phyloP scores from a whole-genome alignment of 2,797 vertebrate species.

The Trachurus trachurus region DNA sequence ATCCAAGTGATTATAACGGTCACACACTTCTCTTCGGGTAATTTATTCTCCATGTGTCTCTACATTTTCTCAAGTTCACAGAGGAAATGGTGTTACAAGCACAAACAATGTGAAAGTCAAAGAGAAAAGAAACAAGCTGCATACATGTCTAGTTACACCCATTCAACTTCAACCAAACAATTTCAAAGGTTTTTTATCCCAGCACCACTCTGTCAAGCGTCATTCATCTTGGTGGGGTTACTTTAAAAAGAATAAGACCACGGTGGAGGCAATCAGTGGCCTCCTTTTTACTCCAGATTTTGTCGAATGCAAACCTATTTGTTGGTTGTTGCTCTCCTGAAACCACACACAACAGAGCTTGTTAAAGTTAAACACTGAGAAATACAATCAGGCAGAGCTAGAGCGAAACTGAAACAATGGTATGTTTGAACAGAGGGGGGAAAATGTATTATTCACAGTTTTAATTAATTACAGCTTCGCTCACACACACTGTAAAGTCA shows the following conservation, averaged over 20 bases:
- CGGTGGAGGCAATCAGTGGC: not conserved
- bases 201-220: not conserved
- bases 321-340: not conserved
- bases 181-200: not conserved
- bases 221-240: not conserved
- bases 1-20: not conserved
- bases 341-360: not conserved
- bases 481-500: not conserved
- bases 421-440: not conserved
- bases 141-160: not conserved
- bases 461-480: not conserved
- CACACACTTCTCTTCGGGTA: not conserved
- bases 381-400: not conserved
- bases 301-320: not conserved
- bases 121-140: not conserved
- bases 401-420: conserved; percentile 15
- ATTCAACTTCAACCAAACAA: conserved; percentile 7
- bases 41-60: not conserved
- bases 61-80: not conserved
- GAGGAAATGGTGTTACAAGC: not conserved
- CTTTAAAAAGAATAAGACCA: not conserved
- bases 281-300: not conserved
- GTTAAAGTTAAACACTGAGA: not conserved
- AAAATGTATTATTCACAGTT: not conserved
- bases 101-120: not conserved